Percentiles rank a stretch among this genome's conserved stretches.
Evolutionary conservation across 2,113 vertebrate species (phyloP).

Genomic region (Epinephelus cyanopodus): DNA sequence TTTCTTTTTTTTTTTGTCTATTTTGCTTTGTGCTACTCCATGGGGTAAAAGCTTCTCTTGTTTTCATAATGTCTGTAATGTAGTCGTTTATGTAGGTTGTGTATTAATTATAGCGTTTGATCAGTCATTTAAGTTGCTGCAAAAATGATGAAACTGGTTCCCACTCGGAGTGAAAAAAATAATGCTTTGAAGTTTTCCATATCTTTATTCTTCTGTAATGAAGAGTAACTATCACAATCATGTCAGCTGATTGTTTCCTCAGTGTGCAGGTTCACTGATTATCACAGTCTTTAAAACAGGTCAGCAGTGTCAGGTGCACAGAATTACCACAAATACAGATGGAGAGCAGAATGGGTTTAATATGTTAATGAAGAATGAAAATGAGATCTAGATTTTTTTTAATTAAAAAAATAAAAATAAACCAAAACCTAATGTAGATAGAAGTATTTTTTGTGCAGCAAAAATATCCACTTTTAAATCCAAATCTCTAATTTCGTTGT

Average conservation of each 20-base stretch:
- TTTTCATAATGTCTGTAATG: conserved; percentile 13
- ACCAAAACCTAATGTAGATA: too few relatives aligned
- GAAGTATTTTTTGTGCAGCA: neutral
- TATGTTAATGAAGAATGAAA: neutral
- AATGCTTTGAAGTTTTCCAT: too few relatives aligned
- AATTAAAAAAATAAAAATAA: too few relatives aligned
- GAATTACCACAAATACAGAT: neutral
- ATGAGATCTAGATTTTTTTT: too few relatives aligned
- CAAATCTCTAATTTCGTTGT: neutral
- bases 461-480: neutral
- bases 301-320: neutral
- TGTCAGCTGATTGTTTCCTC: neutral
- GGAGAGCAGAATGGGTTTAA: neutral
- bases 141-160: neutral
- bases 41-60: neutral
- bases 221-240: neutral
- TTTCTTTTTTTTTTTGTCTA: neutral
- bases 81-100: neutral
- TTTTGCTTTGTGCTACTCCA: neutral
- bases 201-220: neutral
- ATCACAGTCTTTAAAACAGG: neutral
- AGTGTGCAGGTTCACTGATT: neutral
- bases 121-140: neutral
- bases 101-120: neutral
- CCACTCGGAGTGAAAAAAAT: neutral